Base-by-base conservation (phyloP, 2,797 vertebrate species). In the Xenopus petersii region DNA sequence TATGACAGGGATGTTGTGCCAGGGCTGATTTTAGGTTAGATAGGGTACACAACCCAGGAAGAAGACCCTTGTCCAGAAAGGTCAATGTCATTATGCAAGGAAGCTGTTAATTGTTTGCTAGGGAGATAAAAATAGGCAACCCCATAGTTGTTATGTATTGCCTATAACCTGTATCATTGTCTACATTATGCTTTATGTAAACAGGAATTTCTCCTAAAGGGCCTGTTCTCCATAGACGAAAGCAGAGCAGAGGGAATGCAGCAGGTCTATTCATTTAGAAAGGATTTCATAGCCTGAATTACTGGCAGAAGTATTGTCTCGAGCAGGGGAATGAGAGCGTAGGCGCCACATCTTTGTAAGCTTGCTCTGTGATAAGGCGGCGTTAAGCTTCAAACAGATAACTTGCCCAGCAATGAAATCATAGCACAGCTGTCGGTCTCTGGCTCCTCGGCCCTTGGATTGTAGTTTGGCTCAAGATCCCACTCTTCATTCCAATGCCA, bases 341-440 rank as follows among this genome's bases (percentile, higher is more conserved):
- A 61, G 71, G 71, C 55, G 71, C 71, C 77, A 74, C 56, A 74
- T 55, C 54, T 61, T 74, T 74, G 62, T 13, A 47, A 69, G 54
- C 71, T 51, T 2, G 33, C 54, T 51, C 55, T 64, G 61, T 47
- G 77, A 79, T 79, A 79, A 79, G 62, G 59, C n/a, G 67, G 71
- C 70, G 71, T 73, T 74, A 79, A 79, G 73, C 77, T 79, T 74
- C 67, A 73, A 79, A 74, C 55, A 79, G 77, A 79, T 79, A 74
- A 70, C 36, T 73, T 54, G 56, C 56, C 51, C 24, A 66, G 70
- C 71, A 79, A 74, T 74, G 76, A 46, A 60, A 74, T 79, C 71
- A 74, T 54, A 70, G 62, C 77, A 79, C 71, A 74, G 71, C 67
- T 73, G 71, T 67, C 59, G n/a, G 26, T 59, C 71, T 69, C 42